Base-by-base conservation (phyloP, 2,888 invertebrate genomes). In the Ecliptopera silaceata region DNA sequence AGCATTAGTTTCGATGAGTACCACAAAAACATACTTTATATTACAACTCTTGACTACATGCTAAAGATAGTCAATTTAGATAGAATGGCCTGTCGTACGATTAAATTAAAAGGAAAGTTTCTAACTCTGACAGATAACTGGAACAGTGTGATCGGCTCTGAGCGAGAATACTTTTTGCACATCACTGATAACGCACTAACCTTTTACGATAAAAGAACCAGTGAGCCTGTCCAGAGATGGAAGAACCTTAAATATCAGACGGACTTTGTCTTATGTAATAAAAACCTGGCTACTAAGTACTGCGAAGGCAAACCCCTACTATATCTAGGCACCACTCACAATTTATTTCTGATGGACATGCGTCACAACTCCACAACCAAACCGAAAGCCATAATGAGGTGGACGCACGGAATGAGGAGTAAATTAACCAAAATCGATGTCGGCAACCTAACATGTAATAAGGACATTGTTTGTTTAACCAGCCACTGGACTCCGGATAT, bases 341-440 rank as follows among this genome's bases (percentile, higher is more conserved):
- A 87, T 61, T 47, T 88, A 0, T 85, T 88, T 42, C 59, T 86
- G 12, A 73, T 86, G 72, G 92, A 91, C 62, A 62, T 87, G 58
- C 70, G 91, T 10, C 81, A 74, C 58, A 65, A 64, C 32, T 70
- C 70, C 34, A 70, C 42, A n/a, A 70, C 70, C 4, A 70, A 78
- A 41, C 66, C 81, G 0, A 79, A 75, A 61, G 71, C 88, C 0
- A 71, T 89, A 3, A 92, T 91, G 63, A 83, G 93, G 57, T 93
- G 93, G 93, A 92, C 89, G 0, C 93, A 93, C 63, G 91, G 92
- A 4, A 91, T 93, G 75, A 84, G 90, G 63, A 86, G 86, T 56
- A 72, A 86, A 3, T 93, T 93, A 0, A 79, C 91, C 1, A 86
- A 89, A 46, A 82, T 91, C 34, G 71, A 80, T 4, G 72, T 84